phyloP scores from a whole-genome alignment of 2,113 vertebrate species.

The Amia ocellicauda region DNA sequence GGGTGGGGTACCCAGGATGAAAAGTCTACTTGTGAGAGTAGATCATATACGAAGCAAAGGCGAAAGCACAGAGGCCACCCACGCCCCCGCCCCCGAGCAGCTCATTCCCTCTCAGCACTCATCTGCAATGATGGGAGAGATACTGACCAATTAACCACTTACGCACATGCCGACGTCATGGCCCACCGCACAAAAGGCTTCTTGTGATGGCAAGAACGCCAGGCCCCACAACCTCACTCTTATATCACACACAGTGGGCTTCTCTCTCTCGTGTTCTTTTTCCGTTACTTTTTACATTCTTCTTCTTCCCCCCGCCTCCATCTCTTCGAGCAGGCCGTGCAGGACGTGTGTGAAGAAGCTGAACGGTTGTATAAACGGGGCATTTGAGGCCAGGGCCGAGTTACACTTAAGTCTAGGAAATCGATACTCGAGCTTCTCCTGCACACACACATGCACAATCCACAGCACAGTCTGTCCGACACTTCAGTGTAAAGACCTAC shows the following conservation, averaged over 20 bases:
- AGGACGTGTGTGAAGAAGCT: too few relatives aligned
- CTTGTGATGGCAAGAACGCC: slow-evolving; percentile 61
- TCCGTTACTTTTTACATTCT: too few relatives aligned
- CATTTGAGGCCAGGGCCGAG: too few relatives aligned
- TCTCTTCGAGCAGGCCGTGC: too few relatives aligned
- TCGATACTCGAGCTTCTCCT: too few relatives aligned
- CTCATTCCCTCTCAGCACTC: neutral
- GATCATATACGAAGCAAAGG: slow-evolving; percentile 20
- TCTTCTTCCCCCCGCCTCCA: too few relatives aligned
- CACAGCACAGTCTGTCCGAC: too few relatives aligned
- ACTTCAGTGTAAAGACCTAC: too few relatives aligned
- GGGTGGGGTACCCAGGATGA: neutral
- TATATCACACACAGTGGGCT: too few relatives aligned
- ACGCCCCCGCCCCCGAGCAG: slow-evolving; percentile 3
- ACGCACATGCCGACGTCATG: slow-evolving; percentile 74
- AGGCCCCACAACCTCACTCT: slow-evolving; percentile 29
- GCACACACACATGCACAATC: too few relatives aligned
- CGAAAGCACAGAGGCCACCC: neutral
- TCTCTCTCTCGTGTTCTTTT: neutral
- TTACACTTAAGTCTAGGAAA: too few relatives aligned
- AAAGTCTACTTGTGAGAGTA: neutral
- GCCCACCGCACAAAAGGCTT: slow-evolving; percentile 59
- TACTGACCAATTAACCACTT: slow-evolving; percentile 53
- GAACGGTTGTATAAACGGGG: too few relatives aligned
- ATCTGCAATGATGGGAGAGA: slow-evolving; percentile 45